Percentiles rank a stretch among this genome's conserved stretches.
These are phyloP conservation scores for Mimumesa dahlbomi DNA, from an alignment of 2,888 invertebrate genomes.

Conservation along the genomic window DNA sequence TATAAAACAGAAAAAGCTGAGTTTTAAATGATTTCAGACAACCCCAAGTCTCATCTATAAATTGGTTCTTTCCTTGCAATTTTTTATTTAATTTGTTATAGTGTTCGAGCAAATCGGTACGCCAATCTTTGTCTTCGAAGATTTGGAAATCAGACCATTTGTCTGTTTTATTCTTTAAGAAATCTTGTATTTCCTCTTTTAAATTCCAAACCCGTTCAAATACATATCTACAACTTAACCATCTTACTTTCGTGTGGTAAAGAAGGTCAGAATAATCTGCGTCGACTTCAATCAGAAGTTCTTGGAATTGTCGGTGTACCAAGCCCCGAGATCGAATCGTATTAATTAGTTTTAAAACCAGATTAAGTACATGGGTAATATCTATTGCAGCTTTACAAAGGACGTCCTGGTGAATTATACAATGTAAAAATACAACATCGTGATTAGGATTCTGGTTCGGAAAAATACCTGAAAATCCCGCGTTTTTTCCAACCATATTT, in stretches of 20 bases:
- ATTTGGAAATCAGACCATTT: too few species aligned
- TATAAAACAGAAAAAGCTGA: too few species aligned
- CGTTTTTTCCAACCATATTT: conserved; percentile 2
- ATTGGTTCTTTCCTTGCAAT: too few species aligned
- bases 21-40: too few species aligned
- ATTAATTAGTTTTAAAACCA: conserved; percentile 10
- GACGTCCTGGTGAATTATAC: conserved; percentile 5
- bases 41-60: too few species aligned
- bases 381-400: conserved; percentile 7
- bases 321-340: conserved; percentile 9
- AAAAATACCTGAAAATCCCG: neutral
- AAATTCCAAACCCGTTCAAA: too few species aligned
- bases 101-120: too few species aligned
- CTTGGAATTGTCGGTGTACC: conserved; percentile 8
- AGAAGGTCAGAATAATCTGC: conserved; percentile 13
- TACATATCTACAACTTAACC: too few species aligned
- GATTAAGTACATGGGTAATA: conserved; percentile 7
- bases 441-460: neutral
- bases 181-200: too few species aligned
- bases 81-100: too few species aligned
- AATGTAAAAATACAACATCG: conserved; percentile 11
- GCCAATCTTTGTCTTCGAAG: too few species aligned
- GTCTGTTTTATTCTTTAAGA: too few species aligned
- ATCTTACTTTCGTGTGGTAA: conserved; percentile 11
- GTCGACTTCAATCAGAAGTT: conserved; percentile 16